phyloP scores from a whole-genome alignment of 1,140 invertebrate species.

The Triops cancriformis region DNA sequence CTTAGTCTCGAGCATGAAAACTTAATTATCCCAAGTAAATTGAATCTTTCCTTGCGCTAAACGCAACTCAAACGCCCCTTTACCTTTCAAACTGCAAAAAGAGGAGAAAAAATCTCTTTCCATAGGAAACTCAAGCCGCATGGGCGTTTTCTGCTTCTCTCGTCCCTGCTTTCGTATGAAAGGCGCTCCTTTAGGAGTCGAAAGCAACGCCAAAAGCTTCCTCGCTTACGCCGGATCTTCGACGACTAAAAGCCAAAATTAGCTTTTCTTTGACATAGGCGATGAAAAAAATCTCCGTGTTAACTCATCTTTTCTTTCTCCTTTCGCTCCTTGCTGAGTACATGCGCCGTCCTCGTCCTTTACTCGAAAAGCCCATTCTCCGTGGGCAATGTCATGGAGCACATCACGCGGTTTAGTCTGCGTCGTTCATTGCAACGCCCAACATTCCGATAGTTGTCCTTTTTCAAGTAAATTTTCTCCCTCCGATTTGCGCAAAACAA shows the following conservation, averaged over 20 bases:
- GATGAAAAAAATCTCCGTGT: too few species aligned
- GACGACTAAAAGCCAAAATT: background rate
- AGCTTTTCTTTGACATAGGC: background rate
- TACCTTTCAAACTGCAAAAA: too few species aligned
- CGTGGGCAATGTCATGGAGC: background rate
- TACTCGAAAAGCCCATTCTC: background rate
- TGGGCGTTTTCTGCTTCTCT: background rate
- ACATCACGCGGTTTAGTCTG: background rate
- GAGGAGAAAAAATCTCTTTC: too few species aligned
- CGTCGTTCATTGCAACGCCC: background rate
- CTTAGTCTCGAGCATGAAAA: too few species aligned
- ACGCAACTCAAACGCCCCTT: too few species aligned
- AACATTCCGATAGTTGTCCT: background rate
- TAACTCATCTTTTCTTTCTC: too few species aligned
- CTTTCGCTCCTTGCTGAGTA: too few species aligned
- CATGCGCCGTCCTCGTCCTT: background rate
- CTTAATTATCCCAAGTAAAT: too few species aligned
- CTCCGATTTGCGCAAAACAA: background rate
- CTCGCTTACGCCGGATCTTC: background rate
- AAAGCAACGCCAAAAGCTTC: background rate
- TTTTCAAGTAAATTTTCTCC: background rate
- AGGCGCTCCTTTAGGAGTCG: background rate
- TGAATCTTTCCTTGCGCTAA: too few species aligned
- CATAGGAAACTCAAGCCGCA: too few species aligned
- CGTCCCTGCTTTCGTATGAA: background rate